Evolutionary conservation across 2,888 invertebrate genomes (phyloP).

Genomic region (Athrips mouffetella): DNA sequence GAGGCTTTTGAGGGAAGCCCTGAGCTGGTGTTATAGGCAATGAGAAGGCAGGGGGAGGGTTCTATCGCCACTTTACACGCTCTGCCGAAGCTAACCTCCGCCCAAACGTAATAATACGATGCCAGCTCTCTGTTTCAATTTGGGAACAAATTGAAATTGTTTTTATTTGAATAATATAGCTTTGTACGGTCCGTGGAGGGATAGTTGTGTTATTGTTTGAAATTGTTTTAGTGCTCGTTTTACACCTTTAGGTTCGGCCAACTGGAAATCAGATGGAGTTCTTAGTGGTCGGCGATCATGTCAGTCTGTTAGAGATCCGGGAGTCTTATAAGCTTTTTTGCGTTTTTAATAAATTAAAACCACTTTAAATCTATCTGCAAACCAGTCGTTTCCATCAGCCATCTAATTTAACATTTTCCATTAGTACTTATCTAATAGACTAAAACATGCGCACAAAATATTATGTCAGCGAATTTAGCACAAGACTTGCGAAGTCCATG

Average conservation of each 20-base stretch:
- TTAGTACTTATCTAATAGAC: too few species aligned
- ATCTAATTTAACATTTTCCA: too few species aligned
- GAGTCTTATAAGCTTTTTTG: neutral
- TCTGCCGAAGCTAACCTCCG: constrained; percentile 73
- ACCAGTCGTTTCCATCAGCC: too few species aligned
- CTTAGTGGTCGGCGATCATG: neutral
- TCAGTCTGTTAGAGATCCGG: neutral
- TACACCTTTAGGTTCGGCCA: neutral
- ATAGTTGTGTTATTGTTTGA: constrained; percentile 8
- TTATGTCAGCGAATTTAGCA: too few species aligned
- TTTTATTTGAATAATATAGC: constrained; percentile 74
- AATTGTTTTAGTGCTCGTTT: neutral
- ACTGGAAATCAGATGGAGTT: neutral
- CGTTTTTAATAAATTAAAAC: neutral
- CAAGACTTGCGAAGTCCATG: too few species aligned
- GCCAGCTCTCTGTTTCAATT: constrained; percentile 78
- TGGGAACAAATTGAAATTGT: constrained; percentile 79
- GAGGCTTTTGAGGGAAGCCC: constrained; percentile 74
- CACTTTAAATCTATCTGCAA: too few species aligned
- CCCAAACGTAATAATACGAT: constrained; percentile 75
- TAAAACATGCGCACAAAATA: too few species aligned
- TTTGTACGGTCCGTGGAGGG: constrained; percentile 4
- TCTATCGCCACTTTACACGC: constrained; percentile 76
- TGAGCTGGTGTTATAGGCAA: constrained; percentile 73
- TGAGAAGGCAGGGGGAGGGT: constrained; percentile 71